Conservation (phyloP, 2,797 vertebrate species). For the Odontamblyopus lacepedii region DNA sequence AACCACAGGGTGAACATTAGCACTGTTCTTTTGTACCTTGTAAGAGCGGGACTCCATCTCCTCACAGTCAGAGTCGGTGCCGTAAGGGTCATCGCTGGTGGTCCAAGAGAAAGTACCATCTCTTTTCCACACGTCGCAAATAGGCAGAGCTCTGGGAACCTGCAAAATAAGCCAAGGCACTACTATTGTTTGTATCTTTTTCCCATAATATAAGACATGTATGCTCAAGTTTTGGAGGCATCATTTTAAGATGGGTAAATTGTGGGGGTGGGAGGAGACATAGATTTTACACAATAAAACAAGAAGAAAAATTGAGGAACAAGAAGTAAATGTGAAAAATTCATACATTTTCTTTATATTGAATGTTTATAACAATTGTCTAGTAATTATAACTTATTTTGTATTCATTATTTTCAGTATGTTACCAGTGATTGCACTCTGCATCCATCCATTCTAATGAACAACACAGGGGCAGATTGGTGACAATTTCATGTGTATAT, state of each 20-base stretch:
- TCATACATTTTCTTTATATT: no score
- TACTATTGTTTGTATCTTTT: not conserved
- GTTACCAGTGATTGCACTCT: not conserved
- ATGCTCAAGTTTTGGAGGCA: not conserved
- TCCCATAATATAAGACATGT: not conserved
- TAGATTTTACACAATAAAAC: no score
- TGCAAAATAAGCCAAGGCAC: slow-evolving; percentile 25
- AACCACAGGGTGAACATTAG: not conserved
- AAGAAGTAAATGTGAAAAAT: no score
- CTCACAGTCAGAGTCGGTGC: slow-evolving; percentile 83
- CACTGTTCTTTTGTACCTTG: slow-evolving; percentile 75
- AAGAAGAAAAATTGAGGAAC: no score
- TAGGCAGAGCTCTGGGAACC: slow-evolving; percentile 54
- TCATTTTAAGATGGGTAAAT: not conserved
- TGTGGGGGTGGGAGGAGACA: not conserved
- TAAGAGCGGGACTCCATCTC: slow-evolving; percentile 70
- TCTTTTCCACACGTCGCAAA: slow-evolving; percentile 78
- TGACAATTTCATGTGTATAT: not conserved
- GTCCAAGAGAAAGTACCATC: slow-evolving; percentile 68
- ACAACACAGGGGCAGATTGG: not conserved
- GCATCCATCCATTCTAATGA: not conserved
- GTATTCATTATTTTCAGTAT: no score
- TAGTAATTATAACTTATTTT: no score
- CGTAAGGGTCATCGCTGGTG: slow-evolving; percentile 73
- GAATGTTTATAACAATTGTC: no score